These are phyloP conservation scores for Brachyalestes nurse DNA, from an alignment of 2,797 vertebrate species.

Conservation along the genomic window DNA sequence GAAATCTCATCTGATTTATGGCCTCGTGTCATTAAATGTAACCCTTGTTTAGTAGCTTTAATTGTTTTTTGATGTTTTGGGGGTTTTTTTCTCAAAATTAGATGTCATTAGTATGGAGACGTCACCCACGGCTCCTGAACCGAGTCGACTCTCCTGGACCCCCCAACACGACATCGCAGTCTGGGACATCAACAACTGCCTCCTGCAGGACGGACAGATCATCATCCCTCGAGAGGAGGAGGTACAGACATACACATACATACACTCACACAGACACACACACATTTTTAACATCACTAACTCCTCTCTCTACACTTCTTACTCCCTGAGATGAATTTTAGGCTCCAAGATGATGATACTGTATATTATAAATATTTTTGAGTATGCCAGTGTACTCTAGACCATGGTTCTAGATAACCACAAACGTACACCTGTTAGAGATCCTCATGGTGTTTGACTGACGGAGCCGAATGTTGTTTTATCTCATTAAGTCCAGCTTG, in stretches of 20 bases:
- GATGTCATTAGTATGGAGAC: background rate
- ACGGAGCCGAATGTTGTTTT: too few species aligned
- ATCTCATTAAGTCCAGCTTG: too few species aligned
- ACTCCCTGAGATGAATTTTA: background rate
- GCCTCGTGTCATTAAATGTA: too few species aligned
- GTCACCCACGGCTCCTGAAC: background rate
- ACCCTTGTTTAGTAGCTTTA: too few species aligned
- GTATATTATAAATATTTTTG: too few species aligned
- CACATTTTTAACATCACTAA: background rate
- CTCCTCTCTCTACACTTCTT: background rate
- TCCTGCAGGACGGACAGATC: slow-evolving; percentile 85
- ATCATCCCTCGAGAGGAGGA: slow-evolving; percentile 85
- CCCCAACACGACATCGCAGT: slow-evolving; percentile 78
- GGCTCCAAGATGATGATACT: too few species aligned
- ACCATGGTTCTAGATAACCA: too few species aligned
- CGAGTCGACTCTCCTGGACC: slow-evolving; percentile 56
- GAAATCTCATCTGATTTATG: too few species aligned
- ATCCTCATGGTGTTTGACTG: too few species aligned
- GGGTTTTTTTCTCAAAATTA: background rate
- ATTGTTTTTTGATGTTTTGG: too few species aligned
- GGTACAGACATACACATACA: slow-evolving; percentile 69
- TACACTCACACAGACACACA: background rate
- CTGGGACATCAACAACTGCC: slow-evolving; percentile 88
- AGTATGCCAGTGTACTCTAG: too few species aligned
- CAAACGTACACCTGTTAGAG: too few species aligned